Percentiles rank a stretch among this genome's conserved stretches.
These are phyloP conservation scores for Spinus pinus DNA, from an alignment of 2,797 vertebrate species.

Conservation along the genomic window DNA sequence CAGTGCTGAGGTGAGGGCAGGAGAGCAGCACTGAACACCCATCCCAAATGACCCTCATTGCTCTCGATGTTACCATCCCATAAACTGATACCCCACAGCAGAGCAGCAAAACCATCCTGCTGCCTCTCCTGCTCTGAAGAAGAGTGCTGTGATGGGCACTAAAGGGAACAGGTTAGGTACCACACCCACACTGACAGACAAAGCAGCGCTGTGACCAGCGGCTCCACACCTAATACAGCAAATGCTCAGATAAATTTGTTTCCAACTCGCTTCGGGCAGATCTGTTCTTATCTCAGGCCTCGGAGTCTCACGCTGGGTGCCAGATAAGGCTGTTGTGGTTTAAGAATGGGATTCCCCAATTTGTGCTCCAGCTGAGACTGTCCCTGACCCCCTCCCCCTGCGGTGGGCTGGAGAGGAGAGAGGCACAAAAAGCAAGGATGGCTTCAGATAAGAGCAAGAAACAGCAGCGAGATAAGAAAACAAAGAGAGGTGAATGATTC, in stretches of 20 bases:
- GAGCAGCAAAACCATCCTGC: background rate
- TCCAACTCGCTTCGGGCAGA: accelerated
- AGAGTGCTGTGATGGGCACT: accelerated
- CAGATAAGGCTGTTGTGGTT: background rate
- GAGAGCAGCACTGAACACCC: background rate
- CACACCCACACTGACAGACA: background rate
- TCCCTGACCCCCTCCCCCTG: background rate
- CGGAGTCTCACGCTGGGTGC: background rate
- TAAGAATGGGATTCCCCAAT: background rate
- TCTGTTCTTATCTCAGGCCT: background rate
- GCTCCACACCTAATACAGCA: background rate
- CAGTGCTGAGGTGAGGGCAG: background rate
- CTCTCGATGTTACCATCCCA: background rate
- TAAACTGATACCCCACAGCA: background rate
- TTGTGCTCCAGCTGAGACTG: background rate
- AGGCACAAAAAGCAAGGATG: background rate
- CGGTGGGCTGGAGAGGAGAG: background rate
- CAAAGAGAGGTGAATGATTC: background rate
- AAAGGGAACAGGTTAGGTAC: too few species aligned
- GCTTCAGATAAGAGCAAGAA: background rate
- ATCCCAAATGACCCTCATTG: background rate
- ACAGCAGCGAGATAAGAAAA: background rate
- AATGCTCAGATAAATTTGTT: background rate
- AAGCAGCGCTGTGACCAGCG: background rate
- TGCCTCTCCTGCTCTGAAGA: background rate